A percentile compares a stretch with the other conserved stretches of the same genome.
phyloP scores from a whole-genome alignment of 1,140 invertebrate genomes.

The Caenorhabditis remanei region DNA sequence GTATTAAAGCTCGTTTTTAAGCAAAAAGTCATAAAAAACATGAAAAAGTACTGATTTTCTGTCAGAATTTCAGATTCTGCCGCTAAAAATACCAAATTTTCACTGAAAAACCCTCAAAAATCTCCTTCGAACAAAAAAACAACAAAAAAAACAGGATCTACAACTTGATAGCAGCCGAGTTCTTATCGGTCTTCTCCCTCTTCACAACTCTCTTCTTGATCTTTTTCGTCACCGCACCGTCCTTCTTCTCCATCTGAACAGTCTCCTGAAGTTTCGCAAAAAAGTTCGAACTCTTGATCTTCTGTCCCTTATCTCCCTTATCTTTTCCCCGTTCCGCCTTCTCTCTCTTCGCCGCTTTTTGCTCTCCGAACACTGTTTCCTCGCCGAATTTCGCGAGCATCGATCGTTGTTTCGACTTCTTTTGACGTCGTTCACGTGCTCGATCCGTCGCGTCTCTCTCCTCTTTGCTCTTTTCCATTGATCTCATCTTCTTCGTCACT shows the following conservation, averaged over 20 bases:
- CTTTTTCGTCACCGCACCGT: conserved; percentile 6
- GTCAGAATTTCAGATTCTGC: neutral
- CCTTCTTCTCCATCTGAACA: conserved; percentile 27
- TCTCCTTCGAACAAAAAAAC: neutral
- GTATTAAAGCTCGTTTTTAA: too few species aligned
- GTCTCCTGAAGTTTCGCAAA: conserved; percentile 63
- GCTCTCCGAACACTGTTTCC: conserved; percentile 47
- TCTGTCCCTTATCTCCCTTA: conserved; percentile 34
- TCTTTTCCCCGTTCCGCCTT: conserved; percentile 57
- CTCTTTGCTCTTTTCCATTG: conserved; percentile 82
- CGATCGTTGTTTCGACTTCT: conserved; percentile 85
- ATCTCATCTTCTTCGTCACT: conserved; percentile 84
- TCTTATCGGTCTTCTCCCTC: conserved; percentile 29
- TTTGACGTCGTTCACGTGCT: conserved; percentile 88
- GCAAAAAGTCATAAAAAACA: too few species aligned
- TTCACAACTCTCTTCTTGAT: conserved; percentile 57
- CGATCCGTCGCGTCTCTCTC: conserved; percentile 89
- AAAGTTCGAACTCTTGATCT: conserved; percentile 64
- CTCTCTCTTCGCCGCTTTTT: conserved; percentile 20
- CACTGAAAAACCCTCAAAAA: neutral
- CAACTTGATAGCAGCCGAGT: conserved; percentile 41
- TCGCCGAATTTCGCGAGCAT: conserved; percentile 49
- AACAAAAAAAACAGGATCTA: neutral
- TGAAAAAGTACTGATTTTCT: too few species aligned
- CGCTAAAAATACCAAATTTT: neutral